Evolutionary conservation across 2,888 invertebrate species (phyloP), one percentile per base, ranked within the genome.

Genomic region (Arctia plantaginis): DNA sequence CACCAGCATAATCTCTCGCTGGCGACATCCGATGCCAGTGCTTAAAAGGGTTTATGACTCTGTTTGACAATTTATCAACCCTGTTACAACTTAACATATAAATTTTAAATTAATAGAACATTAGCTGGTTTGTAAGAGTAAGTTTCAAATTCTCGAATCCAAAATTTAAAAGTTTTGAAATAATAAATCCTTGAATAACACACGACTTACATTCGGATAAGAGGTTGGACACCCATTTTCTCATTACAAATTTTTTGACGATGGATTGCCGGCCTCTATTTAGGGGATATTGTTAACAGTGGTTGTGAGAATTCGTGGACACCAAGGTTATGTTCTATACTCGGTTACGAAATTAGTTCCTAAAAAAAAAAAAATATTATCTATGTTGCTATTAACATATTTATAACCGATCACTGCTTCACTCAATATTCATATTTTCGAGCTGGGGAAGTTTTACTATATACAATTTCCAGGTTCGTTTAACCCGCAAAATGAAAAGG

Each of bases 381-480:
- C 18, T 44, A 18, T 44, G 41, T 41, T 47, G 20, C 7, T 23
- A 51, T 0, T 10, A 39, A 10, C 39, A 4, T 12, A 7, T 39
- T 39, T 39, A 39, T 12, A 39, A 10, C 39, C 3, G 8, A 39
- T 39, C 39, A 39, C 39, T 39, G 39, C 12, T 39, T 39, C 39
- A 39, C 12, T 59, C n/a, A 59, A 13, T 27, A n/a, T 23, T 59
- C 27, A 59, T 13, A 59, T 59, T 59, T 27, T n/a, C 8, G 10
- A n/a, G 55, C 55, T 55, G 15, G 18, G 6, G 47, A 47, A 47
- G 15, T 47, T 55, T 23, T 55, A n/a, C 3, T 3, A n/a, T 47
- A 47, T 47, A 51, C 33, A 68, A 68, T 68, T 47, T 27, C 30
- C 30, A 33, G 23, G 23, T n/a, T 68, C 51, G 35, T 55, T 68